phyloP scores from a whole-genome alignment of 2,113 vertebrate species.

The Plotosus lineatus region DNA sequence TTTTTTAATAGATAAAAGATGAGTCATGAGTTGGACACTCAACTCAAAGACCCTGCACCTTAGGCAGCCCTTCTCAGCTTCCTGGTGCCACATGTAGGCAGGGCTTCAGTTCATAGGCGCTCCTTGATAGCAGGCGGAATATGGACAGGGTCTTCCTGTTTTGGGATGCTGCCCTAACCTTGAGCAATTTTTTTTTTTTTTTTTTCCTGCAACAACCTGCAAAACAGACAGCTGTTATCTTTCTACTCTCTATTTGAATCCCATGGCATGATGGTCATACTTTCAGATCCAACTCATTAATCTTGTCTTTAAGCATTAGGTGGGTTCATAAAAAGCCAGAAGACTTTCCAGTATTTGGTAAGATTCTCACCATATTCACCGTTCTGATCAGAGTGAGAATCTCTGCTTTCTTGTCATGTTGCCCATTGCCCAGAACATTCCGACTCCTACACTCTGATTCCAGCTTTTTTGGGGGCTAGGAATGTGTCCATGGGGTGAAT shows the following conservation, averaged over 20 bases:
- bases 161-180: conserved; percentile 68
- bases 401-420: not conserved
- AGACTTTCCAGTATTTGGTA: not conserved
- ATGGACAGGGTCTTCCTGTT: conserved; percentile 73
- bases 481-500: not conserved
- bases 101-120: conserved; percentile 58
- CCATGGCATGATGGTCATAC: not conserved
- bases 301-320: not conserved
- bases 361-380: not conserved
- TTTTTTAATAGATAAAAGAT: conserved; percentile 50
- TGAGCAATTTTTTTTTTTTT: conserved; percentile 68
- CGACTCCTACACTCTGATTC: not conserved
- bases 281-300: not conserved
- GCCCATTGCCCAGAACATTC: not conserved
- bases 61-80: conserved; percentile 54
- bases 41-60: not conserved
- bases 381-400: not conserved
- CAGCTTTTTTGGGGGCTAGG: not conserved
- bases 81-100: conserved; percentile 65
- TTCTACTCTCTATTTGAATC: conserved; percentile 45
- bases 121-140: conserved; percentile 61
- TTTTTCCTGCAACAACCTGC: conserved; percentile 65
- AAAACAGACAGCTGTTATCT: conserved; percentile 69
- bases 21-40: conserved; percentile 40
- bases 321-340: not conserved